Conservation (phyloP, 1,140 invertebrate species). For the Pristionchus pacificus region DNA sequence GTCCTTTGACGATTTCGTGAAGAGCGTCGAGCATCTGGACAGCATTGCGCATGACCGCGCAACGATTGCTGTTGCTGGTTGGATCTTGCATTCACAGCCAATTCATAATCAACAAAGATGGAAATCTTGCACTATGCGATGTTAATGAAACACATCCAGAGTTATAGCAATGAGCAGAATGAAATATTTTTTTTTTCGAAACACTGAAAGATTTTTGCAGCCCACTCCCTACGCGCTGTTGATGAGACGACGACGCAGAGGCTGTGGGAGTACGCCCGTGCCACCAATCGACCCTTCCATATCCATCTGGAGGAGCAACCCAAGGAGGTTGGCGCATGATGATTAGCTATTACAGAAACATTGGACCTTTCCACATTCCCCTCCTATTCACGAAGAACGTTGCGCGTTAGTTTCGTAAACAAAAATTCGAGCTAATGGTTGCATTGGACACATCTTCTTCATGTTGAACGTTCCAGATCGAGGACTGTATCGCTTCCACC, state of each 20-base stretch:
- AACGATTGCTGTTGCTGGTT: conserved; percentile 46
- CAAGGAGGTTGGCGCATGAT: conserved; percentile 40
- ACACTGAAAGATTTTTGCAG: too few relatives aligned
- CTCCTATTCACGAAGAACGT: too few relatives aligned
- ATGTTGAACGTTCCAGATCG: background rate
- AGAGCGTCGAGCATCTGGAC: conserved; percentile 30
- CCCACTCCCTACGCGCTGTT: conserved; percentile 54
- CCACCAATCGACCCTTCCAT: conserved; percentile 43
- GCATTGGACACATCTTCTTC: too few relatives aligned
- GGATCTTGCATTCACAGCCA: background rate
- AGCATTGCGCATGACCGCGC: conserved; percentile 17
- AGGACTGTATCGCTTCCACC: background rate
- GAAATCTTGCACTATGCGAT: too few relatives aligned
- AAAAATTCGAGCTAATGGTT: too few relatives aligned
- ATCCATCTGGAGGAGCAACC: conserved; percentile 56
- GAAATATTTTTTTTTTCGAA: too few relatives aligned
- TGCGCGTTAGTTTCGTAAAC: too few relatives aligned
- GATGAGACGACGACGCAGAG: conserved; percentile 25
- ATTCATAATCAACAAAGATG: background rate
- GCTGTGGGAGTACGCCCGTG: conserved; percentile 38
- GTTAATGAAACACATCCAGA: too few relatives aligned
- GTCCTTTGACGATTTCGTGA: conserved; percentile 38
- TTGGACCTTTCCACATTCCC: too few relatives aligned
- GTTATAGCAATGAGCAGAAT: too few relatives aligned
- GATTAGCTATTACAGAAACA: conserved; percentile 20